Evolutionary conservation across 2,888 invertebrate species (phyloP).

Genomic region (Epistrophe eligans): DNA sequence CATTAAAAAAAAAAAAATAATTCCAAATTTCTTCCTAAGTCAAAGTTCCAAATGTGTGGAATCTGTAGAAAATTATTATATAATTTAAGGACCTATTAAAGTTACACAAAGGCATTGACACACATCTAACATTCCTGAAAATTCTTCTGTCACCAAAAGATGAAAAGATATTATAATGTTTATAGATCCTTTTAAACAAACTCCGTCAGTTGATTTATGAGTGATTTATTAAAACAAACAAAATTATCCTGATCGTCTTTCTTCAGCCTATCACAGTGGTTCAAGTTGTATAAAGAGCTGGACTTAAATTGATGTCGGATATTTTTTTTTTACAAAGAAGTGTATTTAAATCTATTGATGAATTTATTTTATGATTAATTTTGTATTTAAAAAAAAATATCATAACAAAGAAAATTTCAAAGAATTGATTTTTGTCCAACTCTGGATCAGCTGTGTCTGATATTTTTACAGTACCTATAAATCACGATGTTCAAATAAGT

Average conservation of each 20-base stretch:
- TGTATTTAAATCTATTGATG: too few relatives aligned
- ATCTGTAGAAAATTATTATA: neutral
- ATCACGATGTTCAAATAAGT: too few relatives aligned
- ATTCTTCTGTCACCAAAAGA: constrained; percentile 45
- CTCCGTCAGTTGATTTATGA: constrained; percentile 64
- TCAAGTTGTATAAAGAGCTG: neutral
- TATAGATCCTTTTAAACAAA: constrained; percentile 23
- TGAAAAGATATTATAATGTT: constrained; percentile 42
- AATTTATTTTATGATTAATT: too few relatives aligned
- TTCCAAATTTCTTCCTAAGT: neutral
- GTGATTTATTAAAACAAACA: constrained; percentile 53
- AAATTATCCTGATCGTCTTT: constrained; percentile 50
- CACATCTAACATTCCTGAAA: neutral
- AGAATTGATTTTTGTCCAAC: neutral
- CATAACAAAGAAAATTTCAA: neutral
- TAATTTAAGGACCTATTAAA: constrained; percentile 55
- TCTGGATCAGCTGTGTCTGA: too few relatives aligned
- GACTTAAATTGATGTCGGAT: too few relatives aligned
- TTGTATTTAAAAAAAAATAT: too few relatives aligned
- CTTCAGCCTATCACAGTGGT: constrained; percentile 1
- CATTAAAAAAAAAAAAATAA: neutral
- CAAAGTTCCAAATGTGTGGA: neutral
- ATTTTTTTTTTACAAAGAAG: too few relatives aligned
- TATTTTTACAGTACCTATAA: too few relatives aligned
- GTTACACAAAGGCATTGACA: neutral